These are phyloP conservation scores for Ectobius pallidus DNA, from an alignment of 2,888 invertebrate species.

Conservation along the genomic window DNA sequence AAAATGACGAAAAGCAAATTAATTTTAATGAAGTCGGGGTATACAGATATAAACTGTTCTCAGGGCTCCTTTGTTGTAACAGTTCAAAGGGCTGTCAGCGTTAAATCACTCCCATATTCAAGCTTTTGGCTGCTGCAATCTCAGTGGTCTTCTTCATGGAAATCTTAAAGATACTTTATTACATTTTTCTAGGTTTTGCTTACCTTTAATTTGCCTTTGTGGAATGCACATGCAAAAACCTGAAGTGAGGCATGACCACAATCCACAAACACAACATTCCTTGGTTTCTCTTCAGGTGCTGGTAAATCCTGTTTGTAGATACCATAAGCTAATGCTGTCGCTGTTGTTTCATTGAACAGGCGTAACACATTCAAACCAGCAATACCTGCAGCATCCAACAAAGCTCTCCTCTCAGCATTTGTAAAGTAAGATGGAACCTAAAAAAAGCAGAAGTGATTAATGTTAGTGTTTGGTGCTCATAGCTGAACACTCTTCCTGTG, in stretches of 20 bases:
- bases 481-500: too few relatives aligned
- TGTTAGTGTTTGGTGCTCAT: too few relatives aligned
- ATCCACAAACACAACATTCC: slow-evolving; percentile 96
- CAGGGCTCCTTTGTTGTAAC: too few relatives aligned
- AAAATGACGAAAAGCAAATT: too few relatives aligned
- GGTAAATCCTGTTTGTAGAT: slow-evolving; percentile 98
- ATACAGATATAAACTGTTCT: too few relatives aligned
- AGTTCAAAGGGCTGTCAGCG: too few relatives aligned
- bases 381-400: slow-evolving; percentile 90
- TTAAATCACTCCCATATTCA: too few relatives aligned
- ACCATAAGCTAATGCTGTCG: slow-evolving; percentile 95
- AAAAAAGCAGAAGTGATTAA: background rate
- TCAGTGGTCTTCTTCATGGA: too few relatives aligned
- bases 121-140: too few relatives aligned
- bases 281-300: slow-evolving; percentile 82
- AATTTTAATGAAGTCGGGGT: too few relatives aligned
- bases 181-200: too few relatives aligned
- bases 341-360: slow-evolving; percentile 96
- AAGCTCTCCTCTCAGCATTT: slow-evolving; percentile 89
- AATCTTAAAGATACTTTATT: too few relatives aligned
- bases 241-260: slow-evolving; percentile 93
- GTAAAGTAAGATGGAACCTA: slow-evolving; percentile 90
- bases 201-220: slow-evolving; percentile 89
- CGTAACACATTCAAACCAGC: slow-evolving; percentile 93
- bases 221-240: slow-evolving; percentile 88